Base-by-base conservation (phyloP, 1,140 invertebrate species). In the Ostrea edulis region DNA sequence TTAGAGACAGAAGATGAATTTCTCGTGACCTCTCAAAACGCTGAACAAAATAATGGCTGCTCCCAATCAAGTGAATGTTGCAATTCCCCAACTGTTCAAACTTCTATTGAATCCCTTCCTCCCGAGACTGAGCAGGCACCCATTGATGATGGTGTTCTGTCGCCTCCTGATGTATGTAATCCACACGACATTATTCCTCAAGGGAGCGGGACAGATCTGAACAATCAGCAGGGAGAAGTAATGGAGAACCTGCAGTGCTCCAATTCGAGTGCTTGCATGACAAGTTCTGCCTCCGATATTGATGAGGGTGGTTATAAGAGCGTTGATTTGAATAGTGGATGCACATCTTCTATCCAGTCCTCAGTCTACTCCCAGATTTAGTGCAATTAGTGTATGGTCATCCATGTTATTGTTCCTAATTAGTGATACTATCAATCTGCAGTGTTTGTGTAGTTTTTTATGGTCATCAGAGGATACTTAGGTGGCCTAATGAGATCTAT, bases 1-100 rank as follows among this genome's bases (percentile, higher is more conserved):
- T 77, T 9, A 77, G 68, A 35, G 29, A 77, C 68, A 77, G 68
- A 77, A 29, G 68, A 77, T 77, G 68, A 77, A 11, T 35, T 77
- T 7, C 29, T 77, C 11, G 29, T 77, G 11, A 29, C 8, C 9
- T 77, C 25, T 3, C 9, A 8, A 35, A 35, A 77, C 29, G 11
- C 68, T 35, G 68, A 77, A 77, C 29, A 25, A 35, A 77, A 35
- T 25, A 35, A 12, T 29, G 22, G 25, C 29, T 14, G 68, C 29
- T 4, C 14, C 25, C 22, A 29, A 25, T 77, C 68, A 9, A 77
- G 12, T 4, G 68, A 29, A 25, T 29, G 22, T 77, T 62, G 17
- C 7, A 35, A 35, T 35, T 17, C 12, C 4, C 14, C 3, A 77
- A 11, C 68, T 35, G 25, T 8, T 11, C 25, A 35, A 35, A 29